Base-by-base conservation (phyloP, 2,888 invertebrate genomes). In the Anthoptus insignis region DNA sequence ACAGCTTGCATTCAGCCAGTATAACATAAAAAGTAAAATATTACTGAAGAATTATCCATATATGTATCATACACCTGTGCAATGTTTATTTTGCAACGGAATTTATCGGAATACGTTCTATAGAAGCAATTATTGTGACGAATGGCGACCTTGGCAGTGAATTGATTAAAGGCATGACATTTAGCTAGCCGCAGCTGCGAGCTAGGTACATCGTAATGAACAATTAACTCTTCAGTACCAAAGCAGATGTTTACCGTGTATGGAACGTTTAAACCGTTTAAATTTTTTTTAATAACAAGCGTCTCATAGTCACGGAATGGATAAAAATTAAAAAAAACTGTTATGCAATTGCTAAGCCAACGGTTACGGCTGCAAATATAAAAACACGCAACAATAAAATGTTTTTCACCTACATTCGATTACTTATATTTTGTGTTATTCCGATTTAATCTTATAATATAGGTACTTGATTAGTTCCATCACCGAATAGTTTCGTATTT, bases 171-270 rank as follows among this genome's bases (percentile, higher is more conserved):
- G 71, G 80, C 81, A 82, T 92, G 91, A 91, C 91, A 92, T 92
- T 92, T 92, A 89, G 81, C 75, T 84, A 80, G 78, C 74, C 69
- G 74, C 91, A 91, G 91, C 89, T 91, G 91, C 88, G 78, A 83
- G 86, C 80, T 79, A 79, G 85, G 80, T 79, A 79, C 77, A 74
- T 64, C 66, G 81, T 79, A 87, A 84, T 87, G 82, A 80, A 77
- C 81, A 73, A 83, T 84, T 84, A 78, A 75, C 75, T 77, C 73
- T 78, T 81, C 79, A 78, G 73, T 66, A 50, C 29, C 9, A 39
- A 29, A 78, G 90, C 92, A 91, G 91, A 90, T 91, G 92, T 82
- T 65, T 77, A 67, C 83, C 82, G 75, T 67, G 67, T 60, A 65
- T 45, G 65, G 58, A 73, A 74, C 75, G 77, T 68, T 74, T 73